Base-by-base conservation (phyloP, 92 coral and sea anemone genomes). In the Porites rus region DNA sequence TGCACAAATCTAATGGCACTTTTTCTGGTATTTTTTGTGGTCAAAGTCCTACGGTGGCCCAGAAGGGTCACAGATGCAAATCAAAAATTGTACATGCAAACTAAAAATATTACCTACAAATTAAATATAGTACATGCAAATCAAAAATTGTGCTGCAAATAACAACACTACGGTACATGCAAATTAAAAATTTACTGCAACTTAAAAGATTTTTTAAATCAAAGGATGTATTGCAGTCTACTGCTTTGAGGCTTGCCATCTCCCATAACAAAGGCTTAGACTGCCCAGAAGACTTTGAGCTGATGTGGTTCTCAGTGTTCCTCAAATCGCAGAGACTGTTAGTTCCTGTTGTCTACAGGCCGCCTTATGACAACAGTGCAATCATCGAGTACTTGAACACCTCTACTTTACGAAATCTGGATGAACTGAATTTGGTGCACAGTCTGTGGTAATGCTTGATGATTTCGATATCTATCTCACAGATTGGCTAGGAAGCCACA, bases 281-380 rank as follows among this genome's bases (percentile, higher is more conserved):
- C 24, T 28, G 31, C 31, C 71, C 71, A 66, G 46, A 66, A 14
- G 46, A 66, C 25, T 66, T 66, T 10, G 46, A 66, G 71, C 24
- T 66, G 71, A 66, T 66, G 10, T 66, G 71, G 71, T 66, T 66
- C 24, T 66, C 71, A n/a, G 71, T 65, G 21, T n/a, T 38, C 21
- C 70, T 65, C 24, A 20, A 28, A 10, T 65, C 70, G 21, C 70
- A 65, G 70, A 65, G 8, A 65, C 28, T 65, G 22, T 31, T 66
- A 10, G 21, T n/a, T n/a, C 46, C 71, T 18, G 71, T 31, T n/a
- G 71, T 66, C 24, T 66, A 66, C 71, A 66, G 46, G 9, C 71
- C 13, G 22, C 71, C 71, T 18, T 22, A 14, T 18, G 71, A 25
- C 71, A 66, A 66, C 71, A n/a, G 12, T 66, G 46, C 19, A n/a